Base-by-base conservation (phyloP, 2,113 vertebrate genomes). In the Clarias magur region DNA sequence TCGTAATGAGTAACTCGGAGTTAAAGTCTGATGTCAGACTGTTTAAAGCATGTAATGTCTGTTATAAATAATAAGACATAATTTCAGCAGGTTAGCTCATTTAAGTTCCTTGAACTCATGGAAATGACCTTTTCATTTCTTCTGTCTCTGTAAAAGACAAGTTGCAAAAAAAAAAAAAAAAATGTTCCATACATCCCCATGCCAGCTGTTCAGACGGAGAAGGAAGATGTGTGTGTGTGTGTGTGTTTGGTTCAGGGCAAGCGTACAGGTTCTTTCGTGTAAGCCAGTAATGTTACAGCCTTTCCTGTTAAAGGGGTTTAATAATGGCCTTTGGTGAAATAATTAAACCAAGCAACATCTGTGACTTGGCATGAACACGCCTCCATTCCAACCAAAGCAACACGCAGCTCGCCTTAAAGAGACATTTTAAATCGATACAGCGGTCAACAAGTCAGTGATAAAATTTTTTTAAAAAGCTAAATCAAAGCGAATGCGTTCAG, bases 41-140 rank as follows among this genome's bases (percentile, higher is more conserved):
- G 88, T 93, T 93, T 57, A 30, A 56, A 57, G 56, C 15, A 80
- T 80, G 78, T 59, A 80, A 80, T 92, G 93, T 72, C 72, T 88
- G 88, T 86, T 78, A 59, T 56, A 76, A 84, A 75, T 86, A 89
- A 90, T 81, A 80, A 86, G 75, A 80, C 38, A 56, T 42, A 72
- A 88, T 89, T 85, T 90, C 92, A 91, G 88, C 88, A 89, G 88
- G 80, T 59, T 90, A 80, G 91, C 90, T 90, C 92, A 91, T 91
- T 91, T 73, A 80, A 17, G 86, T 60, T 73, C 87, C 85, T 88
- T 79, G 88, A 92, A 78, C 89, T 85, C 72, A 89, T 83, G 62
- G 57, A 86, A 89, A 83, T 60, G 8, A 85, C 82, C 30, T 65
- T 30, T 27, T 57, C 54, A 56, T 85, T 80, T 27, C 65, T 80